Evolutionary conservation across 2,888 invertebrate species (phyloP).

Genomic region (Pseudoips prasinana): DNA sequence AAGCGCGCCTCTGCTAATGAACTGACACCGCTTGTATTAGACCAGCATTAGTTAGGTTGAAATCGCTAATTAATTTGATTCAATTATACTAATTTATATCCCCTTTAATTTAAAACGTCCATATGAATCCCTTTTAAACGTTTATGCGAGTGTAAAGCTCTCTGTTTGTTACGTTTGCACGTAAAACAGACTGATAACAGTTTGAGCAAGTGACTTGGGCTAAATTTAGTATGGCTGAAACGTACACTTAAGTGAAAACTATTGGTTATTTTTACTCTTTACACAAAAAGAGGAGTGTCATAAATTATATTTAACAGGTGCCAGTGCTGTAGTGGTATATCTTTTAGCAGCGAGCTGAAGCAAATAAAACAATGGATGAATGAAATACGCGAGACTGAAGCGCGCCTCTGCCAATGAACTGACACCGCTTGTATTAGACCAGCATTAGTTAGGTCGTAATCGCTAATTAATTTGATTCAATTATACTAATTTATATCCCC

Average conservation of each 20-base stretch:
- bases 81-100: conserved; percentile 11
- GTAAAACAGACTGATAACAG: no score
- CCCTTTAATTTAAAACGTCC: conserved; percentile 2
- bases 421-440: conserved; percentile 45
- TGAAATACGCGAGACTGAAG: conserved; percentile 59
- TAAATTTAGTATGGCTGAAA: no score
- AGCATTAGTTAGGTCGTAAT: conserved; percentile 33
- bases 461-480: conserved; percentile 16
- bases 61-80: conserved; percentile 19
- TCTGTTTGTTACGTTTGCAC: no score
- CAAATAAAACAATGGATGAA: conserved; percentile 66
- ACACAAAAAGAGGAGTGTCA: no score
- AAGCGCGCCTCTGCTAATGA: conserved; percentile 61
- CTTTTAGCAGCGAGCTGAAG: conserved; percentile 54
- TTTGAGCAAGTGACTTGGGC: no score
- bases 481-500: conserved; percentile 10
- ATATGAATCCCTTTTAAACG: no score
- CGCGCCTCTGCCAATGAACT: conserved; percentile 61
- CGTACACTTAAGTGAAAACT: no score
- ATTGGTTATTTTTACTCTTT: no score
- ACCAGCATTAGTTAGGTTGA: conserved; percentile 33
- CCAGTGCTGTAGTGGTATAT: conserved; percentile 45
- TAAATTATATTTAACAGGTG: no score
- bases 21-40: conserved; percentile 49
- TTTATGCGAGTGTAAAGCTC: no score